A percentile compares a stretch with the other conserved stretches of the same genome.
These are phyloP conservation scores for Poecilia wingei DNA, from an alignment of 2,797 vertebrate genomes.

Conservation along the genomic window DNA sequence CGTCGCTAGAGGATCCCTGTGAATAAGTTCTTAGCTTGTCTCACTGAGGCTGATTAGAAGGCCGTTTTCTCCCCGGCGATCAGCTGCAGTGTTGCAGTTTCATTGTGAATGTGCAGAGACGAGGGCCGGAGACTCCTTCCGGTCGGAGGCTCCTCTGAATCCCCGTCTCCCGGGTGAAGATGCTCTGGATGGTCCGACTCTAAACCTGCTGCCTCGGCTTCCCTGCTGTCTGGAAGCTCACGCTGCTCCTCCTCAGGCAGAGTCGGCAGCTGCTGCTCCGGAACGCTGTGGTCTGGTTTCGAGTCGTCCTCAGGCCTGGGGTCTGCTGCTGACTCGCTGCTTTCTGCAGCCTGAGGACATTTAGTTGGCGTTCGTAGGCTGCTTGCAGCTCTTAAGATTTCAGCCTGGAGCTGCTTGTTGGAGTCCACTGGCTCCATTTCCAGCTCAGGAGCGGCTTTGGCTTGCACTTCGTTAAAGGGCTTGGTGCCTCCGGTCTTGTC, in stretches of 20 bases:
- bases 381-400: conserved; percentile 88
- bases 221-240: conserved; percentile 32
- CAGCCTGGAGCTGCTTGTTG: conserved; percentile 86
- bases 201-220: conserved; percentile 6
- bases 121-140: conserved; percentile 52
- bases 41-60: conserved; percentile 63
- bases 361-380: conserved; percentile 86
- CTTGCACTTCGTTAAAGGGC: conserved; percentile 86
- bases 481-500: conserved; percentile 85
- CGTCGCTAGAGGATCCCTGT: background rate
- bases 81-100: conserved; percentile 70
- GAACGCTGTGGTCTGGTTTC: conserved; percentile 34
- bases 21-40: background rate
- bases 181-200: conserved; percentile 43
- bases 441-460: conserved; percentile 60
- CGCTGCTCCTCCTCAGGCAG: conserved; percentile 41
- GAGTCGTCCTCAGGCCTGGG: conserved; percentile 29
- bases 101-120: conserved; percentile 73
- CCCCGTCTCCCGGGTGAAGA: conserved; percentile 16
- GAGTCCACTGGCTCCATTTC: conserved; percentile 77
- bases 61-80: conserved; percentile 82
- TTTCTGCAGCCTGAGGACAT: conserved; percentile 57
- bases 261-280: conserved; percentile 43
- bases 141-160: conserved; percentile 47
- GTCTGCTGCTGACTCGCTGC: conserved; percentile 35